A percentile compares a stretch with the other conserved stretches of the same genome.
These are phyloP conservation scores for Scolanthus callimorphus DNA, from an alignment of 92 coral and sea anemone species.

Conservation along the genomic window DNA sequence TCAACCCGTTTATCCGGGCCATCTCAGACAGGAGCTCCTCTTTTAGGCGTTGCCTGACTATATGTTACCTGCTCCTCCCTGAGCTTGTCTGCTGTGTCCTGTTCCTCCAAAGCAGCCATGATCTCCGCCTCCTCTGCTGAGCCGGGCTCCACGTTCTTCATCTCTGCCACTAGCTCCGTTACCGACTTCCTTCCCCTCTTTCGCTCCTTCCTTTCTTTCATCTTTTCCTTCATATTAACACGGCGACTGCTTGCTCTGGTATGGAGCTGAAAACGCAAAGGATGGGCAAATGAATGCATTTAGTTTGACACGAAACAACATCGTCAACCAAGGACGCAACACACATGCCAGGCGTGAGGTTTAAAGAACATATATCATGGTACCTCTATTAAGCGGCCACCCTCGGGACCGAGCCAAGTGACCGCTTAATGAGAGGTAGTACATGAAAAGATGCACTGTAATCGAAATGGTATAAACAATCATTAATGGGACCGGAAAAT, in stretches of 20 bases:
- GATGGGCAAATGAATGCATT: too few species aligned
- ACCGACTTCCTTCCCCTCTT: slow-evolving; percentile 58
- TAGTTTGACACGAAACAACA: too few species aligned
- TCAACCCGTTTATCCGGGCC: neutral
- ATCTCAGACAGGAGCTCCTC: neutral
- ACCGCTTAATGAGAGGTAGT: too few species aligned
- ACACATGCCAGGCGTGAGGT: too few species aligned
- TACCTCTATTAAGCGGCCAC: too few species aligned
- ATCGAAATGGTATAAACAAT: too few species aligned
- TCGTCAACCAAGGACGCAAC: too few species aligned
- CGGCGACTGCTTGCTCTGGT: slow-evolving; percentile 55
- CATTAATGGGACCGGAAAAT: too few species aligned
- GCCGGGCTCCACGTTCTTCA: slow-evolving; percentile 72
- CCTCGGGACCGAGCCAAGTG: too few species aligned
- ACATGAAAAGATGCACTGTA: too few species aligned
- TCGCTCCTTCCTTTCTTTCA: slow-evolving; percentile 80
- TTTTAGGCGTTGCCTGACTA: slow-evolving; percentile 5
- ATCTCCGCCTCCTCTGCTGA: slow-evolving; percentile 81
- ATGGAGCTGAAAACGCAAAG: slow-evolving; percentile 72
- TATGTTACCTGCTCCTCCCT: slow-evolving; percentile 56
- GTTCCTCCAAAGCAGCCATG: slow-evolving; percentile 54
- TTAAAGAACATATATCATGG: too few species aligned
- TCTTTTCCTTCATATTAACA: slow-evolving; percentile 78
- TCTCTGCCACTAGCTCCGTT: slow-evolving; percentile 76
- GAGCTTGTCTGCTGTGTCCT: slow-evolving; percentile 54